Evolutionary conservation across 2,888 invertebrate species (phyloP).

Genomic region (Lysandra bellargus): DNA sequence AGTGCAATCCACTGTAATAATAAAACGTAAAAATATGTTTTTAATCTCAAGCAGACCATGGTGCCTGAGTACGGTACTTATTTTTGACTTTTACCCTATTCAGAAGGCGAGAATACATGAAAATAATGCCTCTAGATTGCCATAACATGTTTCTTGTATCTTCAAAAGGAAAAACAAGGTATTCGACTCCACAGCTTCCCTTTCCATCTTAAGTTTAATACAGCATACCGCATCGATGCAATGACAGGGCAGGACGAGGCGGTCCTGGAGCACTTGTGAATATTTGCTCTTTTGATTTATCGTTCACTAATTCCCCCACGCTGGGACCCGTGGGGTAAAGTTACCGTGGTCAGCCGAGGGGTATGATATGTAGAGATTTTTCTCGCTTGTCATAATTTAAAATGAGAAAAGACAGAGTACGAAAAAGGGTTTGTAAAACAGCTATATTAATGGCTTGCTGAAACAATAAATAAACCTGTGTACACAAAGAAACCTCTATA

Average conservation of each 20-base stretch:
- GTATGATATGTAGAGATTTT: constrained; percentile 24
- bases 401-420: constrained; percentile 14
- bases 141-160: no score
- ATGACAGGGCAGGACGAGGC: constrained; percentile 33
- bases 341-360: constrained; percentile 27
- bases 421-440: background rate
- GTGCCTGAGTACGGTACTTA: no score
- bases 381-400: constrained; percentile 18
- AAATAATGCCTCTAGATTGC: no score
- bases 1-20: no score
- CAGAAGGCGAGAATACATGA: no score
- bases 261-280: constrained; percentile 30
- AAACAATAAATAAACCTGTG: no score
- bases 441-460: background rate
- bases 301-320: constrained; percentile 33
- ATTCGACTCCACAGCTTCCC: constrained; percentile 23
- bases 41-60: no score
- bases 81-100: no score
- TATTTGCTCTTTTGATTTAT: constrained; percentile 35
- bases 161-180: background rate
- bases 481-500: no score
- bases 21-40: no score
- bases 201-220: constrained; percentile 41
- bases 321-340: constrained; percentile 31
- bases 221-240: constrained; percentile 39